These are phyloP conservation scores for Rhynchophorus ferrugineus DNA, from an alignment of 1,140 invertebrate genomes.

Conservation along the genomic window DNA sequence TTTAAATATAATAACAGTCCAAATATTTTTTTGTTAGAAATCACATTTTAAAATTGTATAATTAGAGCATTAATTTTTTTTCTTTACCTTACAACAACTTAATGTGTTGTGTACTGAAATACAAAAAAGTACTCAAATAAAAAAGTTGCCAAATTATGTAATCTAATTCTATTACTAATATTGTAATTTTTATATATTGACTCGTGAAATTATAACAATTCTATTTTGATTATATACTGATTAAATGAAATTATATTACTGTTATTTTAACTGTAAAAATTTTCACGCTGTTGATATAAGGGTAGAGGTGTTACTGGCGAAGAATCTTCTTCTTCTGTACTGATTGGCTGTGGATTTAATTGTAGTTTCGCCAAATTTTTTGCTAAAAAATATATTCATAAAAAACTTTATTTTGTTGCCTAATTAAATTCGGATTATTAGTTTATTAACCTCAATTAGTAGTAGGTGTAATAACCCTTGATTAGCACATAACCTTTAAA, in stretches of 20 bases:
- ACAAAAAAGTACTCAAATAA: too few relatives aligned
- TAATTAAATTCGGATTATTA: not conserved
- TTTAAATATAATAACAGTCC: not conserved
- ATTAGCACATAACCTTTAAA: too few relatives aligned
- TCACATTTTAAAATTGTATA: not conserved
- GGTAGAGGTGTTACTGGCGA: slow-evolving; percentile 62
- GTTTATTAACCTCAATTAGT: too few relatives aligned
- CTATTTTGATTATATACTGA: too few relatives aligned
- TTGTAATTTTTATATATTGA: too few relatives aligned
- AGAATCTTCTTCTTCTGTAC: slow-evolving; percentile 55
- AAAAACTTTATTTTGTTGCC: slow-evolving; percentile 1
- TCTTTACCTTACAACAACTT: too few relatives aligned
- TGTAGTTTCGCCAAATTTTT: slow-evolving; percentile 67
- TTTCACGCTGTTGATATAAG: slow-evolving; percentile 76
- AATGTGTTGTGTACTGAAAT: too few relatives aligned
- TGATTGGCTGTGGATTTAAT: slow-evolving; percentile 41
- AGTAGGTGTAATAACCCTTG: too few relatives aligned
- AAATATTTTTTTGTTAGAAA: not conserved
- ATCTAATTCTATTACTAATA: too few relatives aligned
- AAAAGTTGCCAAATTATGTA: too few relatives aligned
- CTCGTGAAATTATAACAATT: too few relatives aligned
- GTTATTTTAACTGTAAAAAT: slow-evolving; percentile 69
- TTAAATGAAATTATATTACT: too few relatives aligned
- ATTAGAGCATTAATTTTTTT: not conserved
- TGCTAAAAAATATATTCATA: slow-evolving; percentile 45